Evolutionary conservation across 2,113 vertebrate genomes (phyloP), one percentile per base, ranked within the genome.

Genomic region (Tetraodon nigroviridis): DNA sequence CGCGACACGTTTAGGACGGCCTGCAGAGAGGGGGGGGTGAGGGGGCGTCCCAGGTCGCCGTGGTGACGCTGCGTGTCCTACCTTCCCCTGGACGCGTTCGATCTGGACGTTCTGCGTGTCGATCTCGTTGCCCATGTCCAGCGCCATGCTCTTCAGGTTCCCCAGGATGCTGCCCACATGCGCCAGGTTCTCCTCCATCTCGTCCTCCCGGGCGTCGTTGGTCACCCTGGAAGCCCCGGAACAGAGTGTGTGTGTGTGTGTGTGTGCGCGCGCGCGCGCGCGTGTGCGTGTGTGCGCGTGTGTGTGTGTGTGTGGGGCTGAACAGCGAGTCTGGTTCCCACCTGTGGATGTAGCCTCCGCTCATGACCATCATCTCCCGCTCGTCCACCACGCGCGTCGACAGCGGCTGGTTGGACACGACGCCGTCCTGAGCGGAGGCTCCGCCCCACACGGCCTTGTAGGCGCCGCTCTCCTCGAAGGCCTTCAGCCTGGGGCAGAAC

Each of bases 101-200:
- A 91, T 87, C 53, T 91, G 92, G 19, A 60, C 72, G 18, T 90
- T 92, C 81, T 93, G 92, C 5, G 82, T 86, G 51, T 89, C 86
- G 0, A 93, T 91, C 86, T 93, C 92, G 32, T 91, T 91, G 64
- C 92, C 82, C 75, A 93, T 90, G 64, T 93, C 92, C 61, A 91
- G 68, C 0, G 92, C 92, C 91, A 93, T 93, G 47, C 81, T 90
- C 58, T 88, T 88, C 70, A 93, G 83, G 29, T 93, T 93, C 0
- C 90, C 88, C 0, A 93, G 61, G 64, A 93, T 90, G 79, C 92
- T 92, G 58, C 87, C 81, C 4, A 92, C 90, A 1, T 93, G 91
- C 3, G 73, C 55, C 76, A 93, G 66, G 75, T 93, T 93, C 67
- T 92, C 91, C 61, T 93, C 91, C 88, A 93, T 92, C 84, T 93